These are phyloP conservation scores for Drosophila persimilis DNA, from an alignment of 1,140 invertebrate genomes.

Conservation along the genomic window DNA sequence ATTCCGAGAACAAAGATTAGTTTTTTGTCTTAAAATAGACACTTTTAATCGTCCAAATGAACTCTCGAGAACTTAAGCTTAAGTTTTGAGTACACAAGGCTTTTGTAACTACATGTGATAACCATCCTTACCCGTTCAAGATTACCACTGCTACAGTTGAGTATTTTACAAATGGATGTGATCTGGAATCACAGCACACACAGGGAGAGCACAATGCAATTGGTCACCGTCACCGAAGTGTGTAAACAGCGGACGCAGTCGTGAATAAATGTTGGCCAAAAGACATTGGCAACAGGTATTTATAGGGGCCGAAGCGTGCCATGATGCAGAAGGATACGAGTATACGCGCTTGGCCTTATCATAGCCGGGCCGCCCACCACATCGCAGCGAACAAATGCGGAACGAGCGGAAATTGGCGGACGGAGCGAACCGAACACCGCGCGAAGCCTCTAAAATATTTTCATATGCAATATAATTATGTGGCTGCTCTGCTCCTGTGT, in stretches of 20 bases:
- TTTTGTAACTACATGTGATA: neutral
- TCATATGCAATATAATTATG: constrained; percentile 76
- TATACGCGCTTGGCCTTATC: constrained; percentile 15
- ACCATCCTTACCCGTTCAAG: constrained; percentile 29
- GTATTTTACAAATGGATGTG: constrained; percentile 24
- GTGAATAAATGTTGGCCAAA: constrained; percentile 40
- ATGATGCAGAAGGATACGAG: constrained; percentile 23
- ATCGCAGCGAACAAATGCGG: constrained; percentile 16
- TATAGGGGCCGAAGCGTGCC: constrained; percentile 31
- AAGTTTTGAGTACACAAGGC: neutral
- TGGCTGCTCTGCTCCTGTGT: constrained; percentile 27
- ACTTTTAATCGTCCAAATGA: neutral
- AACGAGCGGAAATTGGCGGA: constrained; percentile 18
- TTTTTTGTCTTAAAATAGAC: constrained; percentile 6
- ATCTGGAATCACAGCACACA: constrained; percentile 12
- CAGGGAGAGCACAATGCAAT: constrained; percentile 3
- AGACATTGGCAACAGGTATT: constrained; percentile 51
- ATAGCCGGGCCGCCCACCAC: constrained; percentile 1
- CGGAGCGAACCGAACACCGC: constrained; percentile 16
- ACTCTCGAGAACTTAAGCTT: neutral
- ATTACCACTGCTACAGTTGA: constrained; percentile 21
- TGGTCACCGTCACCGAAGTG: constrained; percentile 8
- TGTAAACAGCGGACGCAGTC: constrained; percentile 42
- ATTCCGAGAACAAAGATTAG: constrained; percentile 23
- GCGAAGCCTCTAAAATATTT: constrained; percentile 74